Conservation (phyloP, 2,113 vertebrate species). For the Callipepla squamata region DNA sequence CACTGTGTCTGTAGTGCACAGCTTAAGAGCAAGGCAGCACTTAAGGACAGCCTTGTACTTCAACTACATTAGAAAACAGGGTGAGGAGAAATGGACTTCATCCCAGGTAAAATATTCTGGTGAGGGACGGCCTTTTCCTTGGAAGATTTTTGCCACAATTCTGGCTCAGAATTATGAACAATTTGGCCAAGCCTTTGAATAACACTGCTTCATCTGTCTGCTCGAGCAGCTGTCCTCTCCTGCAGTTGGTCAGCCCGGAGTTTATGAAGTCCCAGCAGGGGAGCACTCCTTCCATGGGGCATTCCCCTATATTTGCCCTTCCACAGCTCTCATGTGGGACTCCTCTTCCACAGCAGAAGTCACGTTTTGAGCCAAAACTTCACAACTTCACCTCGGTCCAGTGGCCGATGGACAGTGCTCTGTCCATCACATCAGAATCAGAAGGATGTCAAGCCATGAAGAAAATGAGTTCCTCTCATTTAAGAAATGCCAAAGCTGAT, state of each 20-base stretch:
- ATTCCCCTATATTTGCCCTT: neutral
- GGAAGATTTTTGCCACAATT: neutral
- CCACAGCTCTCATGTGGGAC: neutral
- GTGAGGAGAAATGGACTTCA: neutral
- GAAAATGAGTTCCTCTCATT: neutral
- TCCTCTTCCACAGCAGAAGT: neutral
- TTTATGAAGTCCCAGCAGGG: neutral
- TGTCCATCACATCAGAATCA: neutral
- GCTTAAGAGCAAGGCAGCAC: neutral
- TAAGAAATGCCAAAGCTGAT: neutral
- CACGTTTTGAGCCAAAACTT: neutral
- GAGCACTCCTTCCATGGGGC: neutral
- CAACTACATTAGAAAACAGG: neutral
- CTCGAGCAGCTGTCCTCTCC: neutral
- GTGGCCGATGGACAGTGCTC: neutral
- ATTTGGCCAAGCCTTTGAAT: neutral
- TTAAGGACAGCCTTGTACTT: neutral
- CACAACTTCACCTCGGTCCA: neutral
- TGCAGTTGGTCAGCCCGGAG: neutral
- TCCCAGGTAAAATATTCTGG: neutral
- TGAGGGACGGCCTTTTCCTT: neutral
- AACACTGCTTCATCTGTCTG: neutral
- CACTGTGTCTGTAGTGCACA: rapidly evolving
- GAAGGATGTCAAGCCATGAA: neutral
- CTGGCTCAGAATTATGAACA: neutral